Conservation (phyloP, 2,113 vertebrate species). For the Chrysochloris asiatica region DNA sequence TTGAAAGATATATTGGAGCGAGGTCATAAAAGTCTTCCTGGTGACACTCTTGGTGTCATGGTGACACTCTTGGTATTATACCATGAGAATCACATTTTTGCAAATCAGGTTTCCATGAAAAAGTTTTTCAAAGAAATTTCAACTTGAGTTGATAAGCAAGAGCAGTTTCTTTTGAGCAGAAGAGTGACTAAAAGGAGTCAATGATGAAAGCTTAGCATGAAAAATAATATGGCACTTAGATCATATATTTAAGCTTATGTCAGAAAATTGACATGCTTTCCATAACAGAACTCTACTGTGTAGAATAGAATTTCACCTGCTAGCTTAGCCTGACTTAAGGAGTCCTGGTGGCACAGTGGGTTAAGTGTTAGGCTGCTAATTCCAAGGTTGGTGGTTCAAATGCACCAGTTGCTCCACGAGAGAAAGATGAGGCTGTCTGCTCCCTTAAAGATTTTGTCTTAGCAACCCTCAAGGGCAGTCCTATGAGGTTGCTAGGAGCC, state of each 20-base stretch:
- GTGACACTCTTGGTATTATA: not conserved
- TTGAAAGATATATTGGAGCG: not conserved
- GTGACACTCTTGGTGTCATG: not conserved
- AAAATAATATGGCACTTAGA: conserved; percentile 34
- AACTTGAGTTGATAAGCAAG: conserved; percentile 43
- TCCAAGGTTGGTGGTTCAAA: too few relatives aligned
- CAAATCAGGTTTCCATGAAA: not conserved
- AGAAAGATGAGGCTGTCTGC: too few relatives aligned
- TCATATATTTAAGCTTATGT: not conserved
- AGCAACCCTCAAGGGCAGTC: too few relatives aligned
- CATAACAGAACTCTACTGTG: conserved; percentile 32
- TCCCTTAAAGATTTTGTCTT: too few relatives aligned
- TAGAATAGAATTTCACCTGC: conserved; percentile 48
- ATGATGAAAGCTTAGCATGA: conserved; percentile 31
- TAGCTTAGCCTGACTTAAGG: conserved; percentile 17
- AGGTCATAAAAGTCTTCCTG: conserved; percentile 3
- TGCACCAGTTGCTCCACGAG: too few relatives aligned
- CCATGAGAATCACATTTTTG: not conserved
- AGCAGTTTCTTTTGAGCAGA: conserved; percentile 32
- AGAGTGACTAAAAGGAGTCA: not conserved
- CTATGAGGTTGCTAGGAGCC: too few relatives aligned
- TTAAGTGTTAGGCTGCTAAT: too few relatives aligned
- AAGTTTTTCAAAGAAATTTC: conserved; percentile 42
- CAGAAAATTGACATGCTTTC: conserved; percentile 11
- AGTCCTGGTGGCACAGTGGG: too few relatives aligned